Evolutionary conservation across 2,113 vertebrate species (phyloP), one percentile per base, ranked within the genome.

Genomic region (Rhinopomastus cyanomelas): DNA sequence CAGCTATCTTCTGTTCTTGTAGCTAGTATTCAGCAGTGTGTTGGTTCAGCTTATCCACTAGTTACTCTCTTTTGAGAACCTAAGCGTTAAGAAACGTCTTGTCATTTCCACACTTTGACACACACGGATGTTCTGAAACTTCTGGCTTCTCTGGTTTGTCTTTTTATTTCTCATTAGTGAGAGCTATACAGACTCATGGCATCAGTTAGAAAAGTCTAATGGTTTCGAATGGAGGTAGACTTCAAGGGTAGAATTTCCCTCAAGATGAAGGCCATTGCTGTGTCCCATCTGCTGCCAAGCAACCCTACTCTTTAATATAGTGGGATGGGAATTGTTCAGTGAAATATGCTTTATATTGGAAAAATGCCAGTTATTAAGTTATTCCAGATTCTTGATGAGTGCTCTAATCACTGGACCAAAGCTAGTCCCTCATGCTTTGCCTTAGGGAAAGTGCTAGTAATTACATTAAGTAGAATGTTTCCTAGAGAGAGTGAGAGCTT

Each of bases 381-480:
- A 56, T 91, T 82, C 30, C 32, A 65, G 46, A 42, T 34, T 42
- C 23, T 76, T 69, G 25, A 19, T 6, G 81, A 73, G 56, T 85
- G 29, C n/a, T 79, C 83, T 88, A 82, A 51, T 88, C 37, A 25
- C n/a, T 48, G 68, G 76, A 48, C 60, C 56, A 67, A 44, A 71
- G 18, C 16, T 66, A 49, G 27, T 25, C 4, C 37, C 10, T 67
- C 42, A 6, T 56, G 44, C 34, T 82, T 51, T 69, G 62, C 55
- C 75, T 72, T 17, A 20, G 48, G 51, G 75, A 29, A 77, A 67
- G 10, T 30, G 48, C 39, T 84, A 36, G 56, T 32, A 74, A 80
- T 85, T 62, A 27, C 34, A 59, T 7, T 8, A 13, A 59, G 44
- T 20, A 29, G 30, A 83, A 46, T 77, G n/a, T 6, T 16, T 95